Conservation (phyloP, 2,113 vertebrate species). For the Paramormyrops kingsleyae region DNA sequence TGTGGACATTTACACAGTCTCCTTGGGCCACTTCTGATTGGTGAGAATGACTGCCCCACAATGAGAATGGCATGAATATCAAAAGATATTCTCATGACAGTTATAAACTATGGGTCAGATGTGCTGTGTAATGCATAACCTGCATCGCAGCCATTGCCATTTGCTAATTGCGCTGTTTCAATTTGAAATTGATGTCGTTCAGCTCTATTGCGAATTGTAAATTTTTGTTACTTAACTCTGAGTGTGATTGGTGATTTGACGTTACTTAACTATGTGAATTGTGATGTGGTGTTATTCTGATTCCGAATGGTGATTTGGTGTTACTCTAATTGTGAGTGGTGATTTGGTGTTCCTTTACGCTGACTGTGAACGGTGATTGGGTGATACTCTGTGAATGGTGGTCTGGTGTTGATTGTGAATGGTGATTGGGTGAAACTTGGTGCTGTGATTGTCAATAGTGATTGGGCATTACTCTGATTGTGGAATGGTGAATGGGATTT, state of each 20-base stretch:
- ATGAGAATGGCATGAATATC: no score
- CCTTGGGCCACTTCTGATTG: neutral
- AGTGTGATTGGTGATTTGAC: neutral
- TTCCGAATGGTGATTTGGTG: neutral
- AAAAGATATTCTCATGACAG: no score
- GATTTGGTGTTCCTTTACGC: no score
- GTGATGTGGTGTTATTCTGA: neutral
- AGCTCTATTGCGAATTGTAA: neutral
- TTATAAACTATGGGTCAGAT: no score
- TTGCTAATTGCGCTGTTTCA: no score
- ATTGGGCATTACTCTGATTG: neutral
- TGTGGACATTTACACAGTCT: no score
- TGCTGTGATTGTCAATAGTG: neutral
- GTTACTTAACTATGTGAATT: neutral
- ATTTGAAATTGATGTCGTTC: no score
- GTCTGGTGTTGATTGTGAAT: neutral
- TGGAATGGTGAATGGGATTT: neutral
- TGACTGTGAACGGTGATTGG: neutral
- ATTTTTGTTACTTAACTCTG: neutral
- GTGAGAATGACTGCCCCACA: no score
- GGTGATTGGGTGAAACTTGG: neutral
- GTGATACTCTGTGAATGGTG: neutral
- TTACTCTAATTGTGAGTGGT: neutral
- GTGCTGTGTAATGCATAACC: no score
- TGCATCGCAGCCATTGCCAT: no score